Percentiles rank a stretch among this genome's conserved stretches.
These are phyloP conservation scores for Hassar affinis DNA, from an alignment of 2,113 vertebrate species.

Conservation along the genomic window DNA sequence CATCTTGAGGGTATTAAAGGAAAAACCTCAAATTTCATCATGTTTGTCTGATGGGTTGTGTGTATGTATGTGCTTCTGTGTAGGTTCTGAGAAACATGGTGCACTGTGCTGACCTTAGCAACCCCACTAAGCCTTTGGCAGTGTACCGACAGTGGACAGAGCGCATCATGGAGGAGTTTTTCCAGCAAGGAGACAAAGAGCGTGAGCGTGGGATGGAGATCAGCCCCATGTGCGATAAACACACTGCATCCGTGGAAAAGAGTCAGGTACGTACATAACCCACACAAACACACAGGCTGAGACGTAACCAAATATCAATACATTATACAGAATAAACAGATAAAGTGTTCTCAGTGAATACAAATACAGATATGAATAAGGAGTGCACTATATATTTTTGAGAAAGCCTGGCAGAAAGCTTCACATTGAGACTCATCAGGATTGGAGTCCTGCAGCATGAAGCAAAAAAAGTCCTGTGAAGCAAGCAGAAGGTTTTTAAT, in stretches of 20 bases:
- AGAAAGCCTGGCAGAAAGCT: background rate
- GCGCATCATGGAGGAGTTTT: slow-evolving; percentile 93
- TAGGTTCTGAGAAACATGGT: slow-evolving; percentile 93
- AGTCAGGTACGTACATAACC: slow-evolving; percentile 78
- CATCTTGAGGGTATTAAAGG: background rate
- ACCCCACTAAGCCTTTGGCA: slow-evolving; percentile 87
- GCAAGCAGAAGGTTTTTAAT: background rate
- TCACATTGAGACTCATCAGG: background rate
- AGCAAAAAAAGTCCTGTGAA: background rate
- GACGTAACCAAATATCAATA: background rate
- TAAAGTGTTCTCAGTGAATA: background rate
- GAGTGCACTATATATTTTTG: background rate
- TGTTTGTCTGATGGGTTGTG: background rate
- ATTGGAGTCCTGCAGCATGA: background rate
- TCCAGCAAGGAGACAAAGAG: slow-evolving; percentile 87
- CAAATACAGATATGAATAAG: background rate
- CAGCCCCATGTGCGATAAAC: slow-evolving; percentile 93
- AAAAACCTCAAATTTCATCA: background rate
- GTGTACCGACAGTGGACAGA: slow-evolving; percentile 92
- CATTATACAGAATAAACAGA: background rate
- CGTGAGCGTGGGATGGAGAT: slow-evolving; percentile 90
- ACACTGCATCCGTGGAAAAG: slow-evolving; percentile 90
- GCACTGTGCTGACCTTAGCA: slow-evolving; percentile 91
- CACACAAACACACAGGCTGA: slow-evolving; percentile 9
- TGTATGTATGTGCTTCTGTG: slow-evolving; percentile 31